A percentile compares a stretch with the other conserved stretches of the same genome.
Evolutionary conservation across 2,797 vertebrate species (phyloP).

Genomic region (Aldrovandia affinis): DNA sequence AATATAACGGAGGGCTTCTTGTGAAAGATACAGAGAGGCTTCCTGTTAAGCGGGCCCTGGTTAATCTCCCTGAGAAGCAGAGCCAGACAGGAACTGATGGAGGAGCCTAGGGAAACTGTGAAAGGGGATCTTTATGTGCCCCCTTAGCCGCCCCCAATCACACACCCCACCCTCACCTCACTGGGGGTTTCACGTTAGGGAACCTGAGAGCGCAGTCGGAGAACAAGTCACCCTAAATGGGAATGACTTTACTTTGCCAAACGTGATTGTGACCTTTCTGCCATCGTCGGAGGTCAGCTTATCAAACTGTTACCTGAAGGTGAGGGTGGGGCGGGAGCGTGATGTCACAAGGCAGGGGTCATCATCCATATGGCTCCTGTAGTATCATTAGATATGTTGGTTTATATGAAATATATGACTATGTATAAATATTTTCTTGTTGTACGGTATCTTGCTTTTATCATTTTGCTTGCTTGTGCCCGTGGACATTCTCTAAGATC

Average conservation of each 20-base stretch:
- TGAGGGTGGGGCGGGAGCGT: neutral
- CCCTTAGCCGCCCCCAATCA: neutral
- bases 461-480: neutral
- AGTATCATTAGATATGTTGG: neutral
- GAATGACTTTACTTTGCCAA: neutral
- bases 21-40: neutral
- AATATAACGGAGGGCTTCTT: neutral
- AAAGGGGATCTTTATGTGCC: conserved; percentile 6
- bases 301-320: neutral
- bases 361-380: neutral
- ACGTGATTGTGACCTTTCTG: neutral
- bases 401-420: neutral
- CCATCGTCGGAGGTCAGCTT: neutral
- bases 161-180: neutral
- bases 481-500: neutral
- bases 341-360: neutral
- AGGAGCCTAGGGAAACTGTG: neutral
- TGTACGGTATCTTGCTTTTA: neutral
- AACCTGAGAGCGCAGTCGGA: neutral
- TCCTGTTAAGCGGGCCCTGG: neutral
- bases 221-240: neutral
- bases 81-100: neutral
- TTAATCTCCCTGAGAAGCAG: conserved; percentile 16
- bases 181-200: conserved; percentile 8
- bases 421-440: neutral